Base-by-base conservation (phyloP, 1,140 invertebrate genomes). In the Idris sp. region DNA sequence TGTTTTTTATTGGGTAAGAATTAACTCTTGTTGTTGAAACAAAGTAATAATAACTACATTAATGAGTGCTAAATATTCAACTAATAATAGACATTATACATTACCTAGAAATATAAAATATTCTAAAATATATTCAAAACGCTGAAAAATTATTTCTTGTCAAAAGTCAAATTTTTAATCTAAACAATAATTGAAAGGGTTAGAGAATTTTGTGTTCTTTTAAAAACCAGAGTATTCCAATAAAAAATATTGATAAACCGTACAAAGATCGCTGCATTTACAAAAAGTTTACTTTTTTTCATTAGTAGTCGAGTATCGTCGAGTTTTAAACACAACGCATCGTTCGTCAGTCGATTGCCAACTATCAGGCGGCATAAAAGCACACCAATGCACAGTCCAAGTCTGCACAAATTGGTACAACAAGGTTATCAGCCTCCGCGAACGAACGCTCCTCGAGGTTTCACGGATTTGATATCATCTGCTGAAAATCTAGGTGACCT, bases 251-350 rank as follows among this genome's bases (percentile, higher is more conserved):
- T n/a, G 18, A 2, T 59, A 19, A 48, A 59, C 7, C 36, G 18
- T 51, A 51, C 26, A 48, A 46, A 65, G 22, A 46, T 46, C 25
- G 11, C 53, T 64, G 46, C 59, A 65, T 62, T 74, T 67, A 74
- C 44, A 51, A 76, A 72, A 74, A 62, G 36, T 10, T 35, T 65
- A 33, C 58, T 75, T 59, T 69, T 72, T 67, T 46, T 79, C 48
- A 59, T 64, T 79, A 81, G 79, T 79, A 90, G 91, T 86, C 90
- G 91, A 76, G 90, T 91, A 80, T 91, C 91, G 83, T 91, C 88
- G 86, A 95, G 94, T 84, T 96, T 95, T 90, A 95, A 96, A 89
- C 93, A 95, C 90, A 96, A 96, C 86, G 93, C 94, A 74, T 96
- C 94, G 26, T 96, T 96, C 86, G 94, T 96, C 79, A 94, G 93